Percentiles rank a stretch among this genome's conserved stretches.
Evolutionary conservation across 2,113 vertebrate genomes (phyloP).

Genomic region (Takifugu flavidus): DNA sequence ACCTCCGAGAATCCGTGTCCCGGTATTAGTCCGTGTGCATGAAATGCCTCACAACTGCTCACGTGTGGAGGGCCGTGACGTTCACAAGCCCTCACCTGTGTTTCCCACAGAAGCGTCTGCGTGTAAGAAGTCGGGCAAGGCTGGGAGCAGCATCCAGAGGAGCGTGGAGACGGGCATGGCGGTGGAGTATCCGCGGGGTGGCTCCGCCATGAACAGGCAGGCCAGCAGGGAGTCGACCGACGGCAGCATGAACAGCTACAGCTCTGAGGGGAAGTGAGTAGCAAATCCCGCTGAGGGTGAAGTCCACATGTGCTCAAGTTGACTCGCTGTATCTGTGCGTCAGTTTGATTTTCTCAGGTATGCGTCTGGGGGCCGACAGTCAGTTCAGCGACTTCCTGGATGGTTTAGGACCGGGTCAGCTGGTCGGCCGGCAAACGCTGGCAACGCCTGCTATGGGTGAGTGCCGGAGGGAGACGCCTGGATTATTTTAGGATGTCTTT

Average conservation of each 20-base stretch:
- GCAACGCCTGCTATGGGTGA: conserved; percentile 98
- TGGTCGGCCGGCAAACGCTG: conserved; percentile 94
- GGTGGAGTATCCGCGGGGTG: conserved; percentile 85
- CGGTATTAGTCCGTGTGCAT: not conserved
- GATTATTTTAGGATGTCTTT: not conserved
- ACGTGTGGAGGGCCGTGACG: not conserved
- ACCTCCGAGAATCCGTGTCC: not conserved
- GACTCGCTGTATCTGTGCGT: conserved; percentile 26
- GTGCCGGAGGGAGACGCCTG: conserved; percentile 21
- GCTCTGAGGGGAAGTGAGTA: conserved; percentile 98
- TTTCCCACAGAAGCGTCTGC: conserved; percentile 77
- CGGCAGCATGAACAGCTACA: conserved; percentile 98
- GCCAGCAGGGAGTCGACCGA: conserved; percentile 95
- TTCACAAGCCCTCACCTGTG: conserved; percentile 1
- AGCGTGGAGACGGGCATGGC: conserved; percentile 98
- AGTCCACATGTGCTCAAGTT: not conserved
- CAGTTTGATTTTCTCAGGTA: conserved; percentile 97
- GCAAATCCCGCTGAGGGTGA: not conserved
- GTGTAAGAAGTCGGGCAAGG: conserved; percentile 86
- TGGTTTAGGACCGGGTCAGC: conserved; percentile 92
- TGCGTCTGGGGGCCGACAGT: conserved; percentile 92
- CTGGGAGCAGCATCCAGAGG: conserved; percentile 84
- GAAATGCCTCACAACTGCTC: conserved; percentile 37
- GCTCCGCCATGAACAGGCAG: conserved; percentile 88
- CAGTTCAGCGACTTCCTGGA: conserved; percentile 99